Evolutionary conservation across 2,113 vertebrate genomes (phyloP).

Genomic region (Chrysemys picta): DNA sequence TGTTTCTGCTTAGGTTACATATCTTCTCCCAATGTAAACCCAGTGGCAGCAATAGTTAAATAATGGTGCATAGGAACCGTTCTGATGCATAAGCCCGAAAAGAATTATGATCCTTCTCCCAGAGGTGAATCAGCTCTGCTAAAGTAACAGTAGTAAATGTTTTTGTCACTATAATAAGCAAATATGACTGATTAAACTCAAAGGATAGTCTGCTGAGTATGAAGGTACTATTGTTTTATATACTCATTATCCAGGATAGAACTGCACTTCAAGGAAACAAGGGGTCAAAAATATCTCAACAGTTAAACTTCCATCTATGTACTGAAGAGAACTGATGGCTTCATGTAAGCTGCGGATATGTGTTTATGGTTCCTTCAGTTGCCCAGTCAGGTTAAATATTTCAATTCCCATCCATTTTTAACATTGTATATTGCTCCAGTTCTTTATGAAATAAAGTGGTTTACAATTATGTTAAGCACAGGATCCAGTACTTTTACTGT

Average conservation of each 20-base stretch:
- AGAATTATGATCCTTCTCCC: not conserved
- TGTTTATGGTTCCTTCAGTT: not conserved
- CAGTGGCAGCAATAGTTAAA: not conserved
- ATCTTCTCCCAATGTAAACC: not conserved
- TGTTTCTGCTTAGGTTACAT: not conserved
- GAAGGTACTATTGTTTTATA: not conserved
- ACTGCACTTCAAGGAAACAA: not conserved
- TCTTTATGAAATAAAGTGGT: conserved; percentile 7
- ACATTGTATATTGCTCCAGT: not conserved
- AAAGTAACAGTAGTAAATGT: not conserved
- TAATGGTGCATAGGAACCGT: not conserved
- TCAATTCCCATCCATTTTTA: not conserved
- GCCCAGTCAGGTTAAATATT: not conserved
- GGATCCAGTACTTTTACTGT: conserved; percentile 17
- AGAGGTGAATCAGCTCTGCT: not conserved
- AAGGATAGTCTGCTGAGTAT: not conserved
- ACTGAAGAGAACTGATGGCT: not conserved
- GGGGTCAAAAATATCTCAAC: not conserved
- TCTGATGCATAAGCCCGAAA: not conserved
- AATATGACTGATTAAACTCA: not conserved
- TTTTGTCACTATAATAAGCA: not conserved
- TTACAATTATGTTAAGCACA: not conserved
- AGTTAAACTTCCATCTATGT: not conserved
- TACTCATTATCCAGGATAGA: not conserved
- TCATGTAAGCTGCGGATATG: not conserved